These are phyloP conservation scores for Nothoprocta perdicaria DNA, from an alignment of 2,113 vertebrate genomes.

Conservation along the genomic window DNA sequence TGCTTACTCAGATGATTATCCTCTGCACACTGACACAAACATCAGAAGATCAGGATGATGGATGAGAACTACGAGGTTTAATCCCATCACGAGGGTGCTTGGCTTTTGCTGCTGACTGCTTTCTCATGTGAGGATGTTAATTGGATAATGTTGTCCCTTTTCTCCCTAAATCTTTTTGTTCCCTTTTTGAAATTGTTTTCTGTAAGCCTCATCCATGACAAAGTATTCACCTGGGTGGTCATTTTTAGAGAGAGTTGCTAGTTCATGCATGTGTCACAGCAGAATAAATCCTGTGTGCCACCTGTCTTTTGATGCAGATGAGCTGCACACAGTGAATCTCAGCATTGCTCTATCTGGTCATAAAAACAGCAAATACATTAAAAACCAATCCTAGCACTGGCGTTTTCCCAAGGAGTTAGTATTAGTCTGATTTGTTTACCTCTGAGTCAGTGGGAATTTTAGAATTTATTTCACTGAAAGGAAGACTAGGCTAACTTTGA, in stretches of 20 bases:
- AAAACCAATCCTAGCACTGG: neutral
- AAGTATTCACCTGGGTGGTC: neutral
- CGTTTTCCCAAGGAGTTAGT: neutral
- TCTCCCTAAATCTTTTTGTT: neutral
- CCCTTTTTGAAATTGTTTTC: neutral
- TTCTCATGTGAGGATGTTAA: neutral
- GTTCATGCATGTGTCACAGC: neutral
- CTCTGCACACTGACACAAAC: neutral
- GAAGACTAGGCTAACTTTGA: neutral
- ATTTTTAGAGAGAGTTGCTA: neutral
- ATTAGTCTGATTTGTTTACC: neutral
- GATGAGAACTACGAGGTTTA: neutral
- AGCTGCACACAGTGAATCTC: neutral
- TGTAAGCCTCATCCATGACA: neutral
- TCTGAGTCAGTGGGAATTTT: neutral
- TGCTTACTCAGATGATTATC: neutral
- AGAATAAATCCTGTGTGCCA: neutral
- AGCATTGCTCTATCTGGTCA: neutral
- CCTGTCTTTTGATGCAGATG: neutral
- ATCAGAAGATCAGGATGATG: neutral
- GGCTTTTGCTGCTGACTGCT: neutral
- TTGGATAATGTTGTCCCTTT: neutral
- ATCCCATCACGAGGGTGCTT: neutral
- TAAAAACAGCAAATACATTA: neutral
- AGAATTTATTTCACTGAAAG: neutral